Percentiles rank a stretch among this genome's conserved stretches.
Conservation (phyloP, 2,797 vertebrate species). For the Stomatorhinus walkeri region DNA sequence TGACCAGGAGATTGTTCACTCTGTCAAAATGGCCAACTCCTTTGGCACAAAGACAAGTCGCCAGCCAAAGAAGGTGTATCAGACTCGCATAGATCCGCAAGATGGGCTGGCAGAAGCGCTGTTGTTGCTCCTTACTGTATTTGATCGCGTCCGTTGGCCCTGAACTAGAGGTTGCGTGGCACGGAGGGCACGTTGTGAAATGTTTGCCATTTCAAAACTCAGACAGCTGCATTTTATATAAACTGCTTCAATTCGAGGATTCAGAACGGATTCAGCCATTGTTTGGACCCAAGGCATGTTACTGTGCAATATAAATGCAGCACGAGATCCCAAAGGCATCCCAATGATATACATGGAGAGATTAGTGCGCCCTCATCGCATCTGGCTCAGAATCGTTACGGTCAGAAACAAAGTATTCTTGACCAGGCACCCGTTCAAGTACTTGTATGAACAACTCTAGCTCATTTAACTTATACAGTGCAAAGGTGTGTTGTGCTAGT, state of each 20-base stretch:
- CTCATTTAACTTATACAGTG: background rate
- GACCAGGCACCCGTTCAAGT: slow-evolving; percentile 10
- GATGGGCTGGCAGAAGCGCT: background rate
- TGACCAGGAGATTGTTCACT: slow-evolving; percentile 1
- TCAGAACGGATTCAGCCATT: background rate
- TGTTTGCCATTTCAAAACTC: background rate
- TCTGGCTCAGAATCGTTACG: background rate
- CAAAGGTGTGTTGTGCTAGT: background rate
- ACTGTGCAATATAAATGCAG: background rate
- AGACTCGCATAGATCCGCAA: background rate
- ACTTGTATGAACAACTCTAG: background rate
- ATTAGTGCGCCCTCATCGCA: background rate
- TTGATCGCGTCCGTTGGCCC: background rate
- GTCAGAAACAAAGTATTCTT: slow-evolving; percentile 1
- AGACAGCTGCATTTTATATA: background rate
- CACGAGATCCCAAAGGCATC: background rate
- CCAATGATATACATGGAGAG: background rate
- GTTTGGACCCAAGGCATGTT: background rate
- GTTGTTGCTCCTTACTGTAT: slow-evolving; percentile 11
- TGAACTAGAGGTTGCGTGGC: background rate
- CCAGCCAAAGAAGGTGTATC: background rate
- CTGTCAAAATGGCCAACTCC: background rate
- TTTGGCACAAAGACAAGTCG: background rate
- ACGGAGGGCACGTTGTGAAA: background rate
- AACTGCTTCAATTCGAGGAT: background rate